Conservation (phyloP, 2,113 vertebrate species). For the Rhabdornis inornatus region DNA sequence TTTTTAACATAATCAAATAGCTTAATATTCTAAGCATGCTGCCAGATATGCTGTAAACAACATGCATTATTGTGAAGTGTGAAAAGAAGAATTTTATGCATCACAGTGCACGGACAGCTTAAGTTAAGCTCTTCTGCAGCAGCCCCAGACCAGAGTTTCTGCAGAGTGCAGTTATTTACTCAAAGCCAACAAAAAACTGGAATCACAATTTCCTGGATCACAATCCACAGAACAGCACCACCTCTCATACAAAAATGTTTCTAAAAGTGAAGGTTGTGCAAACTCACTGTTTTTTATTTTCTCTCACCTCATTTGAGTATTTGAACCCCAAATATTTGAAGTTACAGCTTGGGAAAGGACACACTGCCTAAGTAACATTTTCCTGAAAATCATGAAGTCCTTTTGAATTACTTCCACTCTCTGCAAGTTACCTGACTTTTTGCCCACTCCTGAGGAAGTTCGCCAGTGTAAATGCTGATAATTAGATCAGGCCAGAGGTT, state of each 20-base stretch:
- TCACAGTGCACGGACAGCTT: accelerated
- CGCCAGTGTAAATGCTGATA: neutral
- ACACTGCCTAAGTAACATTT: neutral
- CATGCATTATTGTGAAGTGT: neutral
- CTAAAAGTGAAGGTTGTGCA: neutral
- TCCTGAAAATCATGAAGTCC: neutral
- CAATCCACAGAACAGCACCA: neutral
- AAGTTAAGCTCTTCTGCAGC: neutral
- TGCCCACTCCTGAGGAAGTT: neutral
- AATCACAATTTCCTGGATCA: neutral
- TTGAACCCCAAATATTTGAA: neutral
- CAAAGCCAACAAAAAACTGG: neutral
- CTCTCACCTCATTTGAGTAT: neutral
- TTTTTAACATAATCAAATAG: neutral
- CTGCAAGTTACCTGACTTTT: neutral
- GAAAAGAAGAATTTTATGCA: neutral
- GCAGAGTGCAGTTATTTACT: neutral
- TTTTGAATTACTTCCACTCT: neutral
- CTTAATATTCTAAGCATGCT: neutral
- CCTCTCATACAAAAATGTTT: neutral
- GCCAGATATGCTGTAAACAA: neutral
- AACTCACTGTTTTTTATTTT: neutral
- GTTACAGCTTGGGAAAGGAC: neutral
- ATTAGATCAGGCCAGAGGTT: slow-evolving; percentile 22
- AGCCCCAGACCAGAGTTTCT: neutral